Evolutionary conservation across 1,140 invertebrate species (phyloP), one percentile per base, ranked within the genome.

Genomic region (Gyrodactylus bullatarudis): DNA sequence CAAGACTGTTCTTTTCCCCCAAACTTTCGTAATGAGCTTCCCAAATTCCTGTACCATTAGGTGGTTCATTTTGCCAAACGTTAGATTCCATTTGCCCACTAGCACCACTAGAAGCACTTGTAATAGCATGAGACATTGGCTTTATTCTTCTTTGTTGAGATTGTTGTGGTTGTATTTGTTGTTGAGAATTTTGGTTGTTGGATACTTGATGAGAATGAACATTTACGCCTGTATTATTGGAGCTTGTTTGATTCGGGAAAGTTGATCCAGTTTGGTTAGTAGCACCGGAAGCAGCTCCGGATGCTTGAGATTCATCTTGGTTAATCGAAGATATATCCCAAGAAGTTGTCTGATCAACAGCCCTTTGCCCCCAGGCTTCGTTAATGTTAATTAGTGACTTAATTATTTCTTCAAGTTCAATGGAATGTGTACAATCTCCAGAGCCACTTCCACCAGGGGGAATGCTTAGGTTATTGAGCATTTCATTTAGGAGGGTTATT

Each of bases 41-140:
- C 70, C 70, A 71, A 26, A 71, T 24, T 24, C 70, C 70, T 16
- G 24, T 24, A 26, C 70, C 70, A 71, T 24, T 71, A 1, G 70
- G 70, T 20, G 70, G 70, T n/a, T 71, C 70, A 71, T 71, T 71
- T 26, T 21, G 21, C 70, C 70, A 71, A 16, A 71, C 70, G 24
- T 71, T 71, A 1, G 70, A 71, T 8, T 71, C 70, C 1, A 71
- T 23, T 8, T 20, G 1, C 23, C 20, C n/a, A 21, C 68, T 68
- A 21, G n/a, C 23, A 21, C 68, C 2, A 69, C 20, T 23, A 69
- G 2, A 8, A 8, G 19, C 19, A 8, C 8, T 19, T 2, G 19
- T 21, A 69, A 23, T n/a, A 16, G 34, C n/a, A 54, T 54, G 34
- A n/a, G 34, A 16, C 34, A 54, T 54, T 54, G 34, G 34, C 34